These are phyloP conservation scores for Lepidocyrtoides sp. DNA, from an alignment of 2,888 invertebrate genomes.

Conservation along the genomic window DNA sequence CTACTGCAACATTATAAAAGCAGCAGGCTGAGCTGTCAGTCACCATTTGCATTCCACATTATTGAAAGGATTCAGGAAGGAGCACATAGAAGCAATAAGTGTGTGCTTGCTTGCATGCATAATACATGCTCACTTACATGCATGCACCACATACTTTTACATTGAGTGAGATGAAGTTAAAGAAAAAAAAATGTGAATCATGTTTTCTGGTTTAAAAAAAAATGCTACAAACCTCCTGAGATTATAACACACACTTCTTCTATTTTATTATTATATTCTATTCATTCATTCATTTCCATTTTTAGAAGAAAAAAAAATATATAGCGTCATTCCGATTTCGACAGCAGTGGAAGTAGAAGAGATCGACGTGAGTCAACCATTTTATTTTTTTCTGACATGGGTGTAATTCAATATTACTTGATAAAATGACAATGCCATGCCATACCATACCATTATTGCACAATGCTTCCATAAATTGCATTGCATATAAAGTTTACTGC, in stretches of 20 bases:
- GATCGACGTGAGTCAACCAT: slow-evolving; percentile 68
- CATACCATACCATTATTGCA: background rate
- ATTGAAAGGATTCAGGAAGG: slow-evolving; percentile 69
- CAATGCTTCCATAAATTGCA: background rate
- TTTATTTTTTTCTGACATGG: slow-evolving; percentile 36
- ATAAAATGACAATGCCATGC: background rate
- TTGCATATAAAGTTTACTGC: background rate
- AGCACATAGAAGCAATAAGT: slow-evolving; percentile 14
- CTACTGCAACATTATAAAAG: background rate
- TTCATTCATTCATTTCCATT: slow-evolving; percentile 35
- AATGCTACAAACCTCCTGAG: slow-evolving; percentile 45
- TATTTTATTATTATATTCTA: background rate
- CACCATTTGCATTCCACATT: slow-evolving; percentile 76
- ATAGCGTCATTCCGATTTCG: background rate
- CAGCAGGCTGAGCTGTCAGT: slow-evolving; percentile 74
- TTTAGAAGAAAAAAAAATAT: slow-evolving; percentile 8
- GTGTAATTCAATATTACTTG: slow-evolving; percentile 29
- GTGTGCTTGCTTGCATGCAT: slow-evolving; percentile 16
- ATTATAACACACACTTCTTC: slow-evolving; percentile 27
- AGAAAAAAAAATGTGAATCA: slow-evolving; percentile 46
- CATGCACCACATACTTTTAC: slow-evolving; percentile 12
- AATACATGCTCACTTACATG: background rate
- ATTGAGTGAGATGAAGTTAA: slow-evolving; percentile 15
- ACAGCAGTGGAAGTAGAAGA: slow-evolving; percentile 1
- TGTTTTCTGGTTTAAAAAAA: slow-evolving; percentile 47